phyloP scores from a whole-genome alignment of 2,113 vertebrate species.

The Catharus fuscescens region DNA sequence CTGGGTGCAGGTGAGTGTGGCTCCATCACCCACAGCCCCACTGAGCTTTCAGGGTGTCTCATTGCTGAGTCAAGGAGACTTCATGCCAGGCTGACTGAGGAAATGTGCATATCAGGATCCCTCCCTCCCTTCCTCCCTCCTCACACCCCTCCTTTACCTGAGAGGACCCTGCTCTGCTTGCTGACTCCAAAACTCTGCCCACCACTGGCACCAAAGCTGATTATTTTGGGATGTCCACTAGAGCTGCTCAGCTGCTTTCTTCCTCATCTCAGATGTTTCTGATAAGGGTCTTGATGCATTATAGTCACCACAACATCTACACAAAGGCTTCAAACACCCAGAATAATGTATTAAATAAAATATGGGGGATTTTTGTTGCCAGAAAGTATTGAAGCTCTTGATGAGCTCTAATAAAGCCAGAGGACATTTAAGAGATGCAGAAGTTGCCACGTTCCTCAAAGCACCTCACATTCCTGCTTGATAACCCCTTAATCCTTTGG shows the following conservation, averaged over 20 bases:
- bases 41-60: not conserved
- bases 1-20: not conserved
- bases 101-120: not conserved
- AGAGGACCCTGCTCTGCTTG: not conserved
- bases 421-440: not conserved
- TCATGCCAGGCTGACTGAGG: not conserved
- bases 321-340: not conserved
- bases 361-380: not conserved
- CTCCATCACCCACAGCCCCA: not conserved
- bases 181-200: not conserved
- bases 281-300: not conserved
- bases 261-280: not conserved
- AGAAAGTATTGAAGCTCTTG: not conserved
- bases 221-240: not conserved
- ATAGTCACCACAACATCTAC: not conserved
- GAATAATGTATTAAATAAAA: not conserved
- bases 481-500: not conserved
- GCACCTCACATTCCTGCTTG: not conserved
- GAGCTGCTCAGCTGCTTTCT: not conserved
- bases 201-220: rapidly evolving
- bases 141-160: not conserved
- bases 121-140: not conserved
- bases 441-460: not conserved
- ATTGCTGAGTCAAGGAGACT: not conserved
- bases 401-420: not conserved